Conservation (phyloP, 1,140 invertebrate species). For the Choristoneura fumiferana region DNA sequence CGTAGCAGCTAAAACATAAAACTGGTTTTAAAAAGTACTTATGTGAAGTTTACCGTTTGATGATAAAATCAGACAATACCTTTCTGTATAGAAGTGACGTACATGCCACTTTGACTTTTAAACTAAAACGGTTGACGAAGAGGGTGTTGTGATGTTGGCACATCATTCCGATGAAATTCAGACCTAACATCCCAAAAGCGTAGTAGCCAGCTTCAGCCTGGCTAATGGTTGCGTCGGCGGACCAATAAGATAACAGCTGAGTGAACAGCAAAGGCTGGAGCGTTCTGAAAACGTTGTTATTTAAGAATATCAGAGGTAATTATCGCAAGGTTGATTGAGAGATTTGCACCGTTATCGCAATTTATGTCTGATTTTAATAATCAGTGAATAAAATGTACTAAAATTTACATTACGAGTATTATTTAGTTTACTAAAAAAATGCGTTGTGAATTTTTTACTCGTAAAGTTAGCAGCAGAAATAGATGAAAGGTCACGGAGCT, state of each 20-base stretch:
- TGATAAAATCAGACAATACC: too few species aligned
- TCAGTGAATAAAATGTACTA: neutral
- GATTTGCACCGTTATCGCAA: too few species aligned
- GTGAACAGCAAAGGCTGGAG: constrained; percentile 77
- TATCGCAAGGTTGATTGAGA: too few species aligned
- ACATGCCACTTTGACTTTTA: constrained; percentile 77
- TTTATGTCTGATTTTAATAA: too few species aligned
- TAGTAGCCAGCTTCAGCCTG: constrained; percentile 54
- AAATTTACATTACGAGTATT: too few species aligned
- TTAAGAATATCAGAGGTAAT: neutral
- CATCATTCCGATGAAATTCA: constrained; percentile 52
- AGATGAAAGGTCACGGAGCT: too few species aligned
- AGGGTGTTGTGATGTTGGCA: constrained; percentile 60
- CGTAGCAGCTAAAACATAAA: constrained; percentile 76
- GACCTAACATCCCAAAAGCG: constrained; percentile 53
- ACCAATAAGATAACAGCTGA: constrained; percentile 79
- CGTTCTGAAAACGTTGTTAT: constrained; percentile 41
- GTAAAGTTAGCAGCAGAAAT: too few species aligned
- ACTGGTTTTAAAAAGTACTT: too few species aligned
- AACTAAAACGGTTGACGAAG: constrained; percentile 57
- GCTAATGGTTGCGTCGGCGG: constrained; percentile 39
- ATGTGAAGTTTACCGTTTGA: too few species aligned
- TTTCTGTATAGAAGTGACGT: constrained; percentile 80
- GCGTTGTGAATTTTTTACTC: too few species aligned
- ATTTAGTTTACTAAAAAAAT: too few species aligned